phyloP scores from a whole-genome alignment of 2,797 vertebrate species.

The Allobates femoralis region DNA sequence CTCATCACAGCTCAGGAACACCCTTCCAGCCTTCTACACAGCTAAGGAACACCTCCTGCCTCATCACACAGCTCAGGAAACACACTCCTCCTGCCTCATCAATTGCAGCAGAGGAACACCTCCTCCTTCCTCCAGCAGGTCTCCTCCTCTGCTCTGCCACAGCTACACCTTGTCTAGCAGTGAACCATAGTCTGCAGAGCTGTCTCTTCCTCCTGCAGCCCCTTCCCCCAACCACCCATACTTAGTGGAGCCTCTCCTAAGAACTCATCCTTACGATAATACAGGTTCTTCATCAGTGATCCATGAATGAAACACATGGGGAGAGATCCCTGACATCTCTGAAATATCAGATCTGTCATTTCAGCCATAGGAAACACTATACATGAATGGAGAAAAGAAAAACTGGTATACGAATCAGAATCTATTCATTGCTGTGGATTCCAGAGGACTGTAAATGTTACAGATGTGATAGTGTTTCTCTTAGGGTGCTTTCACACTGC shows the following conservation, averaged over 20 bases:
- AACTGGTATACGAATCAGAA: not conserved
- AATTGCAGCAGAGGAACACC: too few relatives aligned
- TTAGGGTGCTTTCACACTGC: too few relatives aligned
- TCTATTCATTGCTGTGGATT: not conserved
- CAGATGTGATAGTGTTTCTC: too few relatives aligned
- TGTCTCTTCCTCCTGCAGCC: not conserved
- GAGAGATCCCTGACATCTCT: not conserved
- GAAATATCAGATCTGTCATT: not conserved
- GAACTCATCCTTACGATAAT: not conserved
- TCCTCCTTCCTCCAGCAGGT: not conserved
- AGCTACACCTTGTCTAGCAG: constrained; percentile 38
- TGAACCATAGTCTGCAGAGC: not conserved
- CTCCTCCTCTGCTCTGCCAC: constrained; percentile 22
- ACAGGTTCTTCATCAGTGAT: not conserved
- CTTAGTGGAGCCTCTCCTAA: not conserved
- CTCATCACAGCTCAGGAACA: too few relatives aligned
- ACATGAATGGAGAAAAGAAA: not conserved
- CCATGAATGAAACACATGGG: not conserved
- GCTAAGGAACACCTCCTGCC: constrained; percentile 44
- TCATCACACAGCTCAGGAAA: too few relatives aligned
- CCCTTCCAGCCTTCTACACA: constrained; percentile 32
- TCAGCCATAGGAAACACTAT: not conserved
- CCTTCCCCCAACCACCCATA: not conserved
- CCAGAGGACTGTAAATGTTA: too few relatives aligned
- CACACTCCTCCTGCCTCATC: too few relatives aligned